Percentiles rank a stretch among this genome's conserved stretches.
These are phyloP conservation scores for Spatulosminthurus flaviceps DNA, from an alignment of 2,888 invertebrate species.

Conservation along the genomic window DNA sequence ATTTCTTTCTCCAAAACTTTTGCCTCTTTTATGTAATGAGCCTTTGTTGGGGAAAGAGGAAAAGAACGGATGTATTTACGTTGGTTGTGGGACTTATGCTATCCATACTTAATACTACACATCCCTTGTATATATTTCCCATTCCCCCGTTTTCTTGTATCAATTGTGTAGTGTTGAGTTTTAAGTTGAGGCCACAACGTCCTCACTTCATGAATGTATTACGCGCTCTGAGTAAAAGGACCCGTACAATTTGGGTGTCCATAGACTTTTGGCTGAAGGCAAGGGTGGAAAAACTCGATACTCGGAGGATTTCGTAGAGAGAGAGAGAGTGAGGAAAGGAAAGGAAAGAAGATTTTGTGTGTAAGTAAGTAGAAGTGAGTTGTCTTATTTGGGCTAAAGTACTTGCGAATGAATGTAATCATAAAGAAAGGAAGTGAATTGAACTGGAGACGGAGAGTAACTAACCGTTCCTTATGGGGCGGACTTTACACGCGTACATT, in stretches of 20 bases:
- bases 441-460: conserved; percentile 23
- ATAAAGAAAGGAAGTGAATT: conserved; percentile 29
- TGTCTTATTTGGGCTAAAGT: conserved; percentile 5
- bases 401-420: conserved; percentile 25
- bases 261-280: neutral
- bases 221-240: neutral
- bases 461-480: conserved; percentile 35
- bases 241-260: neutral
- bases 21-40: neutral
- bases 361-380: neutral
- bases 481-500: conserved; percentile 21
- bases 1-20: neutral
- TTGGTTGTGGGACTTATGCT: too few relatives aligned
- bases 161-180: neutral
- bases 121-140: too few relatives aligned
- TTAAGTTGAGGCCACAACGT: neutral
- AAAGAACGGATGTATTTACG: neutral
- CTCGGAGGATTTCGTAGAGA: too few relatives aligned
- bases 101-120: too few relatives aligned
- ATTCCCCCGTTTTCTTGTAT: neutral
- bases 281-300: neutral
- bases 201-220: conserved; percentile 14
- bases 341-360: too few relatives aligned
- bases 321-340: conserved; percentile 12
- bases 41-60: neutral